Conservation (phyloP, 2,797 vertebrate species). For the Semotilus atromaculatus region DNA sequence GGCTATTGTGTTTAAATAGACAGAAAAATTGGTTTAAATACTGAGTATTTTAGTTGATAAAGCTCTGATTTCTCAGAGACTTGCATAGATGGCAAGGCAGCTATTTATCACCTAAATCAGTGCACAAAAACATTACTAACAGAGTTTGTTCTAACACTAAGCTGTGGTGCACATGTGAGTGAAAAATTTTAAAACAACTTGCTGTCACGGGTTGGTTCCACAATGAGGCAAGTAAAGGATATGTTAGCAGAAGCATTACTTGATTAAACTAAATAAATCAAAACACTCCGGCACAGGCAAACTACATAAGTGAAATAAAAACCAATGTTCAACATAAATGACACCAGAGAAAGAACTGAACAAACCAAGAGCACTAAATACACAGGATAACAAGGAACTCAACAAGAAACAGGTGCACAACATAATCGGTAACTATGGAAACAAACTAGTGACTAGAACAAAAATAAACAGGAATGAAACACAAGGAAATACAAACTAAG, state of each 20-base stretch:
- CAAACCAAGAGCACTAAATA: background rate
- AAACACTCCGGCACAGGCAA: background rate
- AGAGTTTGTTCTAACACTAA: background rate
- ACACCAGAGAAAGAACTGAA: background rate
- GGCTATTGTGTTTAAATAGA: background rate
- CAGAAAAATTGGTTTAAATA: background rate
- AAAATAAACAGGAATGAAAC: background rate
- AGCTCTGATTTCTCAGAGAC: too few species aligned
- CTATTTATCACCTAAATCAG: background rate
- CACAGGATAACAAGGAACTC: background rate
- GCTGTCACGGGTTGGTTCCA: background rate
- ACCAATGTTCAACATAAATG: background rate
- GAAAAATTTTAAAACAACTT: background rate
- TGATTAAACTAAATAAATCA: background rate
- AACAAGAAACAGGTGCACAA: background rate
- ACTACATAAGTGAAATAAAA: background rate
- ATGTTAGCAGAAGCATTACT: background rate
- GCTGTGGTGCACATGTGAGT: background rate
- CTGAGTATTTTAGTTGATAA: too few species aligned
- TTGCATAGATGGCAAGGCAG: background rate
- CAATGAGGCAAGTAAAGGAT: background rate
- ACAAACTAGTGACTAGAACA: background rate
- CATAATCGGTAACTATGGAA: background rate
- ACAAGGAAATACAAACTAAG: background rate
- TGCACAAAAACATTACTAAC: background rate